Conservation (phyloP, 64 coral and sea anemone species). For the Exaiptasia diaphana region DNA sequence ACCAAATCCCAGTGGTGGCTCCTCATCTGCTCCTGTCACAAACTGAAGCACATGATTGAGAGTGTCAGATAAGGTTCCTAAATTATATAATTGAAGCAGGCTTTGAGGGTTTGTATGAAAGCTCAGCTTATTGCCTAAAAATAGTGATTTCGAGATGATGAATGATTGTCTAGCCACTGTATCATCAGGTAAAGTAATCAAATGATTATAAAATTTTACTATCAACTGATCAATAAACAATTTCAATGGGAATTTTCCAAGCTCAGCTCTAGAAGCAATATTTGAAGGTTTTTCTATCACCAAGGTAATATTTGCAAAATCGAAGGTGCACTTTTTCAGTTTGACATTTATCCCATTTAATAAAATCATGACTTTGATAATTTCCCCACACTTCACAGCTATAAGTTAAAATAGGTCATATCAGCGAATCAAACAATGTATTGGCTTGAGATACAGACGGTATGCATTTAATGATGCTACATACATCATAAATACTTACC, state of each 20-base stretch:
- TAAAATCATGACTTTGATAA: constrained; percentile 37
- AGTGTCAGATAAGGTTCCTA: not conserved
- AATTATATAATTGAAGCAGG: not conserved
- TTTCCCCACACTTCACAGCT: constrained; percentile 1
- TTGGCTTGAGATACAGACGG: no score
- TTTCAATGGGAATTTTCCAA: not conserved
- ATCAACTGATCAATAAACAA: not conserved
- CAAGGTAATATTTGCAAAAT: no score
- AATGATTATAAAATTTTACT: not conserved
- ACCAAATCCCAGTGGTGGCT: constrained; percentile 35
- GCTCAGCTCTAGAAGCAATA: not conserved
- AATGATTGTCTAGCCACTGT: no score
- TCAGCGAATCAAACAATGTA: not conserved
- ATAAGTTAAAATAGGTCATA: not conserved
- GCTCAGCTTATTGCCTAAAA: not conserved
- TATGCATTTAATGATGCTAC: no score
- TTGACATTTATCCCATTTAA: constrained; percentile 23
- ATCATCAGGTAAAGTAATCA: not conserved
- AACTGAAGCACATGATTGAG: constrained; percentile 45
- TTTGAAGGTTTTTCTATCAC: not conserved
- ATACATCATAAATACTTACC: no score
- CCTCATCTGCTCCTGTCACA: constrained; percentile 22
- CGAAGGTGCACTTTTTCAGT: constrained; percentile 30
- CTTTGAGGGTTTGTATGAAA: not conserved
- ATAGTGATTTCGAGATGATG: not conserved